Evolutionary conservation across 2,888 invertebrate genomes (phyloP).

Genomic region (Strigamia maritima): DNA sequence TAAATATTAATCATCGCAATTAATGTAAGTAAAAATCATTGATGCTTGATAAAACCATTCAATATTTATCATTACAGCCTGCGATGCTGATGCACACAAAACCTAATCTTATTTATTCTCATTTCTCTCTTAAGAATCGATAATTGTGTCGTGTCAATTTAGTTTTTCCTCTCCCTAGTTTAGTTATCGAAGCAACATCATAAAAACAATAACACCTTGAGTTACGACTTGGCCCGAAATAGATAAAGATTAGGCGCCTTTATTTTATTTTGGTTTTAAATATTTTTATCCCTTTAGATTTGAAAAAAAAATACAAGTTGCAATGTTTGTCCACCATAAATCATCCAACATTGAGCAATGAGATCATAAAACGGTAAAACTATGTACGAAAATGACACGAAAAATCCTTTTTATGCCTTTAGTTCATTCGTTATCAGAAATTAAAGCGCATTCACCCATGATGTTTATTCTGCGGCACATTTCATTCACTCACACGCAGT

Average conservation of each 20-base stretch:
- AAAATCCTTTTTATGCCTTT: background rate
- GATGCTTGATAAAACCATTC: background rate
- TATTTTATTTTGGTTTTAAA: background rate
- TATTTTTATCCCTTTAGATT: too few relatives aligned
- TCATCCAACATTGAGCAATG: background rate
- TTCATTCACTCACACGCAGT: background rate
- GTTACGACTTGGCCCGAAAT: background rate
- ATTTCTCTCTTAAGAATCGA: background rate
- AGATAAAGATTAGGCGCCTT: background rate
- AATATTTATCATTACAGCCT: background rate
- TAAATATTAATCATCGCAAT: background rate
- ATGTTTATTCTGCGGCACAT: background rate
- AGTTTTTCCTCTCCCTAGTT: background rate
- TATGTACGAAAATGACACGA: background rate
- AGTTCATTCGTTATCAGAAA: background rate
- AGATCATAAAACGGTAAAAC: background rate
- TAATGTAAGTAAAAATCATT: slow-evolving; percentile 1
- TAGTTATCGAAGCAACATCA: background rate
- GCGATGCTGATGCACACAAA: background rate
- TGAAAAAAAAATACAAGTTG: too few relatives aligned
- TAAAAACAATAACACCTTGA: background rate
- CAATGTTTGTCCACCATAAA: background rate
- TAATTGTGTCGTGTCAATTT: background rate
- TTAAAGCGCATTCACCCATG: background rate
- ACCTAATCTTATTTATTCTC: slow-evolving; percentile 1